Evolutionary conservation across 2,797 vertebrate species (phyloP), one percentile per base, ranked within the genome.

Genomic region (Miichthys miiuy): DNA sequence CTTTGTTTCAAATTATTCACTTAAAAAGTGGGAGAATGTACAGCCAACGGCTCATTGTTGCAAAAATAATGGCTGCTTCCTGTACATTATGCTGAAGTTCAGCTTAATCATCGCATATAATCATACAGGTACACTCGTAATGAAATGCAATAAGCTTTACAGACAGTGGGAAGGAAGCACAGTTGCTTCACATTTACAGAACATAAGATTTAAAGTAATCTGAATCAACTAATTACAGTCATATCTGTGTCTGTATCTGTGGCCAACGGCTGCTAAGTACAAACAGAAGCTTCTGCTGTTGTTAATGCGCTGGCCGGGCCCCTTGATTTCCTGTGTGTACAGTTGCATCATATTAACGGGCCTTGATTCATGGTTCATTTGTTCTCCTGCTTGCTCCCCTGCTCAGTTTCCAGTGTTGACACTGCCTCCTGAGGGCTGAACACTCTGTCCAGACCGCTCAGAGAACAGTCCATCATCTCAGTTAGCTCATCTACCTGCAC

Each of bases 401-500:
- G 47, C 79, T 80, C 75, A 34, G 52, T 87, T 75, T 68, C 66
- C 70, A 17, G 16, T 87, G 83, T 76, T 85, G 82, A 80, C 77
- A 67, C 62, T 65, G 60, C 68, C 75, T 80, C 83, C 80, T 16
- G 71, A 82, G 87, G 85, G 67, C 73, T 48, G 71, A 72, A 82
- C 76, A 57, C 82, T 75, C 65, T 87, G 86, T 88, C 79, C 79
- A 63, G 64, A 41, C 71, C 8, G 42, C 72, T 78, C 71, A 75
- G 58, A 71, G 68, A 86, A 55, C 68, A 74, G 82, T 79, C 68
- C 56, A 70, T 83, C 77, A 85, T 73, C 80, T 76, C 80, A 42
- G 77, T 71, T 38, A 69, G 78, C 85, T 89, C 84, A 62, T 84
- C 75, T 86, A 82, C 83, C 89, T 88, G 80, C 75, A 64, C 30